Evolutionary conservation across 2,888 invertebrate genomes (phyloP).

Genomic region (Falcaria lacertinaria): DNA sequence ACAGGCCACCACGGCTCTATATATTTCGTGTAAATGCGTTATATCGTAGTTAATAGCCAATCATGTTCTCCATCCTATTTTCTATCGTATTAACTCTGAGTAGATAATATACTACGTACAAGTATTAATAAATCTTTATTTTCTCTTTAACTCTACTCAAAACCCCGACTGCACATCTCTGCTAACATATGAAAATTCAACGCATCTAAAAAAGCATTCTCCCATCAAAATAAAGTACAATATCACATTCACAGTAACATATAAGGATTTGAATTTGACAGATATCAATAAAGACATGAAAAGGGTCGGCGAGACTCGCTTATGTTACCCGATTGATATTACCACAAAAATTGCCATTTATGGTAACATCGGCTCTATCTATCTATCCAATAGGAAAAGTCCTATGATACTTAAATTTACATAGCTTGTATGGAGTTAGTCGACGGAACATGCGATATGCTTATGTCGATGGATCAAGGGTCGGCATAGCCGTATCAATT

Average conservation of each 20-base stretch:
- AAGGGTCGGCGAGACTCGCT: constrained; percentile 53
- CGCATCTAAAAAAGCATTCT: background rate
- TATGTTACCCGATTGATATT: constrained; percentile 64
- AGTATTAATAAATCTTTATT: too few relatives aligned
- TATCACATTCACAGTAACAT: constrained; percentile 22
- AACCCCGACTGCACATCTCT: too few relatives aligned
- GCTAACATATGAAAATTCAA: too few relatives aligned
- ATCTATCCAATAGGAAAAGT: too few relatives aligned
- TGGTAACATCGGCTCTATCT: constrained; percentile 48
- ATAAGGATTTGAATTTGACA: constrained; percentile 40
- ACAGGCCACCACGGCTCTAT: too few relatives aligned
- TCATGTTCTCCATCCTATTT: too few relatives aligned
- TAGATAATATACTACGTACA: too few relatives aligned
- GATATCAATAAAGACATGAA: constrained; percentile 54
- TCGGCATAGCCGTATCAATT: constrained; percentile 30
- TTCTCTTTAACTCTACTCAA: too few relatives aligned
- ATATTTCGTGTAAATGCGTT: too few relatives aligned
- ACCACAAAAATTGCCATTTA: constrained; percentile 63
- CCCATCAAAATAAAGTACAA: constrained; percentile 5
- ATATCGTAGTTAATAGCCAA: too few relatives aligned
- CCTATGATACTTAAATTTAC: constrained; percentile 36
- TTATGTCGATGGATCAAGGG: constrained; percentile 30
- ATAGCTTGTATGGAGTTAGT: constrained; percentile 14
- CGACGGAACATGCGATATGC: constrained; percentile 15
- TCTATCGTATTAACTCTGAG: too few relatives aligned